These are phyloP conservation scores for Natrix natrix DNA, from an alignment of 2,797 vertebrate genomes.

Conservation along the genomic window DNA sequence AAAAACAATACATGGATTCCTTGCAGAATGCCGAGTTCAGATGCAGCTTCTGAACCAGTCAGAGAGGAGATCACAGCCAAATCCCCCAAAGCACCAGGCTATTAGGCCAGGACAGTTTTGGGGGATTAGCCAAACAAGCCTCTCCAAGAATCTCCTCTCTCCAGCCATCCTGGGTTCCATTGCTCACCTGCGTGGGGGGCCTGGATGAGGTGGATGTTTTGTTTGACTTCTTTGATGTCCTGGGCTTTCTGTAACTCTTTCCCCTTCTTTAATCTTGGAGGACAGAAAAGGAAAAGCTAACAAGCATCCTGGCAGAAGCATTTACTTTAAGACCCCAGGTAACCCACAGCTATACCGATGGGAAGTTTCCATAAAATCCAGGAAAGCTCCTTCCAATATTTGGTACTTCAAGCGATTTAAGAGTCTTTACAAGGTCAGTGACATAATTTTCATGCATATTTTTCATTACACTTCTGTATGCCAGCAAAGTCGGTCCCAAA, in stretches of 20 bases:
- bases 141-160: background rate
- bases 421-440: background rate
- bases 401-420: too few relatives aligned
- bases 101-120: background rate
- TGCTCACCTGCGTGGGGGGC: constrained; percentile 88
- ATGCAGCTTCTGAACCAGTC: background rate
- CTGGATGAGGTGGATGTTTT: constrained; percentile 94
- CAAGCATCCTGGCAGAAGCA: background rate
- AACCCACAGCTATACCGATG: too few relatives aligned
- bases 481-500: background rate
- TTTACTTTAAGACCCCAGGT: too few relatives aligned
- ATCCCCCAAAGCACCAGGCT: background rate
- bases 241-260: constrained; percentile 90
- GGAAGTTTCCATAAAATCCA: background rate
- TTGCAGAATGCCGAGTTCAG: background rate
- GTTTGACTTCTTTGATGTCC: constrained; percentile 93
- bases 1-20: background rate
- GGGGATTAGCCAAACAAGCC: background rate
- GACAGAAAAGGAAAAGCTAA: background rate
- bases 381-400: background rate
- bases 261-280: constrained; percentile 87
- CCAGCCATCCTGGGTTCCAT: too few relatives aligned
- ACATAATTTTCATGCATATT: background rate
- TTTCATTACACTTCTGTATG: background rate
- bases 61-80: background rate